Conservation (phyloP, 2,888 invertebrate genomes). For the Ichneumoninae sp. region DNA sequence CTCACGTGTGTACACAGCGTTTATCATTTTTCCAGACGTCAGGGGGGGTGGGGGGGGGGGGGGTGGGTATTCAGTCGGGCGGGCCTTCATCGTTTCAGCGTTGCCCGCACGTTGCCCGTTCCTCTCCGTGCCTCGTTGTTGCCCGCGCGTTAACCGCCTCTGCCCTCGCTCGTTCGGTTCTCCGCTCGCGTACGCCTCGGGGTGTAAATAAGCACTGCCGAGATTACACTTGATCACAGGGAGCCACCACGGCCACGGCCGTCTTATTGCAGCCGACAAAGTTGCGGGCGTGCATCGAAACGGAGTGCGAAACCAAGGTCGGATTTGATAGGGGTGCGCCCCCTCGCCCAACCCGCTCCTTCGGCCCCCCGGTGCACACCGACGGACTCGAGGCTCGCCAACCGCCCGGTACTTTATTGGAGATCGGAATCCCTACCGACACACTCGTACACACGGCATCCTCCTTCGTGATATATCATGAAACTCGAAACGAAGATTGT, state of each 20-base stretch:
- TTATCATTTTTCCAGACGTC: constrained; percentile 79
- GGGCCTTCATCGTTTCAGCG: constrained; percentile 22
- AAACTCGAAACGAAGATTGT: constrained; percentile 46
- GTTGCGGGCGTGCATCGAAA: constrained; percentile 61
- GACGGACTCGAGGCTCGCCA: constrained; percentile 27
- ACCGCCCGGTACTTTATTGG: constrained; percentile 8
- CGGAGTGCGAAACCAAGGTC: constrained; percentile 67
- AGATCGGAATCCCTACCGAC: constrained; percentile 31
- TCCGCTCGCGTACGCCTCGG: constrained; percentile 68
- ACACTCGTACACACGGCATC: constrained; percentile 25
- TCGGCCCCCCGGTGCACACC: constrained; percentile 9
- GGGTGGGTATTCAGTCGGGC: constrained; percentile 23
- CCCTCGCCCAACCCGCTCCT: not conserved
- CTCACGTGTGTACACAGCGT: constrained; percentile 75
- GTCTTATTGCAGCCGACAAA: constrained; percentile 66
- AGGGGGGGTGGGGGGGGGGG: constrained; percentile 17
- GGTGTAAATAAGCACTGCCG: constrained; percentile 81
- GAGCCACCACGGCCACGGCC: constrained; percentile 67
- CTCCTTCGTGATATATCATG: constrained; percentile 18
- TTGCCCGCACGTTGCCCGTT: constrained; percentile 5
- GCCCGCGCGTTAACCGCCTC: constrained; percentile 21
- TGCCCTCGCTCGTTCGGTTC: constrained; percentile 22
- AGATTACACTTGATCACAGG: constrained; percentile 81
- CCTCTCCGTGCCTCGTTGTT: constrained; percentile 24
- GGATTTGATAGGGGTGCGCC: constrained; percentile 62